phyloP scores from a whole-genome alignment of 2,797 vertebrate genomes.

The Coracias cyanogaster region DNA sequence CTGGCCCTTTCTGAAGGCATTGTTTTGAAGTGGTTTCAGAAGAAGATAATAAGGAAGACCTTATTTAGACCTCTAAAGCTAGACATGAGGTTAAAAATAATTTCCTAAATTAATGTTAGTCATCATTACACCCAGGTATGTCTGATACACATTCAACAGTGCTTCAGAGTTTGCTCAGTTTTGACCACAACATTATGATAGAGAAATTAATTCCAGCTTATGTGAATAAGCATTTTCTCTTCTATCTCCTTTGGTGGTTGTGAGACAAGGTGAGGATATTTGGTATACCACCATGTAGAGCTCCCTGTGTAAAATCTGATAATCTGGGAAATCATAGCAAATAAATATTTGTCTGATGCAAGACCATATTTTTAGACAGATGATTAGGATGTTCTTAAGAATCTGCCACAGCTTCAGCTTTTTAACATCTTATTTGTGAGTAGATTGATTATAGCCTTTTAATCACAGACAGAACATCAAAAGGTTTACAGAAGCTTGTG shows the following conservation, averaged over 20 bases:
- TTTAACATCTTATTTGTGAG: neutral
- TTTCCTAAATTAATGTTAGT: neutral
- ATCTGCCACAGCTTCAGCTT: neutral
- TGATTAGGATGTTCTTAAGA: neutral
- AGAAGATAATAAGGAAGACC: neutral
- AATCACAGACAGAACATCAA: conserved; percentile 24
- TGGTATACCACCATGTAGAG: accelerated
- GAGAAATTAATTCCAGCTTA: neutral
- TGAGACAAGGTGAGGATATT: neutral
- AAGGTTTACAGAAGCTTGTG: conserved; percentile 3
- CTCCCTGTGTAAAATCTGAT: neutral
- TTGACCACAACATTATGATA: neutral
- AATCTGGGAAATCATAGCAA: neutral
- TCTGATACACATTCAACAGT: neutral
- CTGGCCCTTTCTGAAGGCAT: neutral
- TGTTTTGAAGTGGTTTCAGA: neutral
- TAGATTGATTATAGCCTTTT: conserved; percentile 20
- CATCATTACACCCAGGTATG: neutral
- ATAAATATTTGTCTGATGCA: neutral
- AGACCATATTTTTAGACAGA: neutral
- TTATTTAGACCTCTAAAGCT: neutral
- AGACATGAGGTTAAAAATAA: neutral
- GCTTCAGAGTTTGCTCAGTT: neutral
- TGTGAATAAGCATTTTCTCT: neutral
- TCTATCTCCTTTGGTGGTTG: neutral